Base-by-base conservation (phyloP, 1,140 invertebrate genomes). In the Drosophila rufa region DNA sequence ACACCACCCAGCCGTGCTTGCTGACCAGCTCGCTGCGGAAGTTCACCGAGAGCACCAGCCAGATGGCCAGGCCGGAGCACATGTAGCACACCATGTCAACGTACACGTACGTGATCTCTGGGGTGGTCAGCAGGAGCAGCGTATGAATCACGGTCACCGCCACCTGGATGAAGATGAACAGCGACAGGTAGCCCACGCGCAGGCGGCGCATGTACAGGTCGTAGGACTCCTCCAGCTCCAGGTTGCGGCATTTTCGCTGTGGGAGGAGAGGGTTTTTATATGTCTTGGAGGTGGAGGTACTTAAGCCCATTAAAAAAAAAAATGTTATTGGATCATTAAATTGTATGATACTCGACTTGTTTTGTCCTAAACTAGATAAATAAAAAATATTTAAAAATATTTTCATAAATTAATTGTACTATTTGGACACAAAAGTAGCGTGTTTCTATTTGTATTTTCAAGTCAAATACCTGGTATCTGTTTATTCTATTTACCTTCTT, bases 111-210 rank as follows among this genome's bases (percentile, higher is more conserved):
- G 93, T 65, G n/a, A 80, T 36, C 36, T 89, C 85, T 86, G 93
- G 93, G 50, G 93, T 94, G 58, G 91, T 91, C 11, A 92, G 62
- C 65, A 95, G 83, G 36, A 97, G 92, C 45, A 95, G 69, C 33
- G 94, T 71, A 82, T 97, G 96, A 1, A 93, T 93, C 7, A 94
- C 86, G 55, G 95, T 95, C 40, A 97, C 94, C 19, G 95, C 75
- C 68, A 95, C 90, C 81, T 97, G 95, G 27, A 97, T 92, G 3
- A 96, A 93, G 40, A 97, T 94, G 86, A 96, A 97, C 46, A 97
- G 94, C 53, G 96, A 95, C 36, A 97, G 95, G 78, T 97, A 96
- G 56, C 96, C 95, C 92, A 96, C 95, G 79, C 96, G 95, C 60
- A 97, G 93, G 78, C 96, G 95, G 58, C 96, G 95, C 68, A 96